phyloP scores from a whole-genome alignment of 2,888 invertebrate genomes.

The Altica lythri region DNA sequence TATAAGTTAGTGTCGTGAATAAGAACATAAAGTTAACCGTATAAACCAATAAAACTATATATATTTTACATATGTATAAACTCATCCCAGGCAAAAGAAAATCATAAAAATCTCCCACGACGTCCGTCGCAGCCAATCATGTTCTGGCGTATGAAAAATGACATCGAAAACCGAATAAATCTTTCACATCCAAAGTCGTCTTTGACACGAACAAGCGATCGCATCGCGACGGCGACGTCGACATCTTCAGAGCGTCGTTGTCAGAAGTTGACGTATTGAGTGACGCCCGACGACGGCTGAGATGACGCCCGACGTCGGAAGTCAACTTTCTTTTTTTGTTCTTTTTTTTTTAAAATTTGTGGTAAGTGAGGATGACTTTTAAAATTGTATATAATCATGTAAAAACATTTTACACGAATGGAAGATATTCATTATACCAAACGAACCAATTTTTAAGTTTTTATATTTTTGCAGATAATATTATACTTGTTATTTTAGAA shows the following conservation, averaged over 20 bases:
- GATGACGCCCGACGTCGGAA: slow-evolving; percentile 17
- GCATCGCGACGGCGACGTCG: slow-evolving; percentile 16
- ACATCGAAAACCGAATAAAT: slow-evolving; percentile 46
- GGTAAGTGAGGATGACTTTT: no score
- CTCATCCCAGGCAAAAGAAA: neutral
- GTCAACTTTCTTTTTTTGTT: slow-evolving; percentile 7
- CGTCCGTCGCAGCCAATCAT: slow-evolving; percentile 20
- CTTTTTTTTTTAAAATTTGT: slow-evolving; percentile 9
- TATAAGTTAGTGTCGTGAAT: no score
- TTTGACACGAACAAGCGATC: slow-evolving; percentile 26
- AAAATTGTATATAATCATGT: no score
- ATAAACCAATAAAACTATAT: neutral
- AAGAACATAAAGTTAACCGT: neutral
- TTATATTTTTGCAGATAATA: no score
- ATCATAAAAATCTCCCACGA: slow-evolving; percentile 18
- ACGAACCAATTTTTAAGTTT: no score
- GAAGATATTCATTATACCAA: no score
- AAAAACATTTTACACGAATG: no score
- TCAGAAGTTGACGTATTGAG: slow-evolving; percentile 15
- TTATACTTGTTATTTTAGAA: no score
- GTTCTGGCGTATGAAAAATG: slow-evolving; percentile 40
- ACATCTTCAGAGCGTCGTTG: slow-evolving; percentile 17
- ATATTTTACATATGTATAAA: neutral
- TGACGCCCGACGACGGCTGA: slow-evolving; percentile 23
- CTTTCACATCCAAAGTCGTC: slow-evolving; percentile 31